A percentile compares a stretch with the other conserved stretches of the same genome.
Evolutionary conservation across 2,888 invertebrate species (phyloP).

Genomic region (Eupeodes luniger): DNA sequence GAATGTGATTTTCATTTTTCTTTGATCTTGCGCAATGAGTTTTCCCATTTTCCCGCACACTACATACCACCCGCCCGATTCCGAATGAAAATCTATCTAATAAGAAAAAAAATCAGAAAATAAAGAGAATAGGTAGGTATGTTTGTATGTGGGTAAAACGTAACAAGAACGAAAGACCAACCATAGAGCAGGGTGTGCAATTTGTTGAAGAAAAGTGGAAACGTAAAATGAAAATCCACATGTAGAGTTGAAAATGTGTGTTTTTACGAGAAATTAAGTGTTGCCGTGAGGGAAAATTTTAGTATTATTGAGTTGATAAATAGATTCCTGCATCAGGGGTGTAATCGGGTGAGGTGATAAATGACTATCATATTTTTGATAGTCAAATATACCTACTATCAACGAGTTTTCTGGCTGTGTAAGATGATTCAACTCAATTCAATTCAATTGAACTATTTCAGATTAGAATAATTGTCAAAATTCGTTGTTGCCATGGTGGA

Average conservation of each 20-base stretch:
- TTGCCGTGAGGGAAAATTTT: neutral
- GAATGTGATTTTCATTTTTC: constrained; percentile 44
- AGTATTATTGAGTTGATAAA: too few species aligned
- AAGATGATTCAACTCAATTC: too few species aligned
- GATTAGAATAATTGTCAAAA: too few species aligned
- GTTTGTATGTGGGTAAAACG: neutral
- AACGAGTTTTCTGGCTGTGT: too few species aligned
- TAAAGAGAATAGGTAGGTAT: neutral
- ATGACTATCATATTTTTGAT: too few species aligned
- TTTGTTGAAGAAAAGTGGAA: neutral
- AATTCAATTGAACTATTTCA: too few species aligned
- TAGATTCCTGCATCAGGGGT: too few species aligned
- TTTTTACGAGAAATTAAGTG: constrained; percentile 29
- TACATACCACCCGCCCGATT: neutral
- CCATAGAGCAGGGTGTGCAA: neutral
- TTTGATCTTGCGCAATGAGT: constrained; percentile 16
- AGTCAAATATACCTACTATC: too few species aligned
- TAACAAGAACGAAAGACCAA: neutral
- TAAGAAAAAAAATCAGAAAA: neutral
- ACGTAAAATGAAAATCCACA: constrained; percentile 34
- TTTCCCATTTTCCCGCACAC: too few species aligned
- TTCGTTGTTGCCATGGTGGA: too few species aligned
- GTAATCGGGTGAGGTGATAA: too few species aligned
- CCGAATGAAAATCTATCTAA: constrained; percentile 13
- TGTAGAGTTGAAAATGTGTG: constrained; percentile 46